Conservation (phyloP, 2,797 vertebrate species). For the Microctenopoma lineatum region DNA sequence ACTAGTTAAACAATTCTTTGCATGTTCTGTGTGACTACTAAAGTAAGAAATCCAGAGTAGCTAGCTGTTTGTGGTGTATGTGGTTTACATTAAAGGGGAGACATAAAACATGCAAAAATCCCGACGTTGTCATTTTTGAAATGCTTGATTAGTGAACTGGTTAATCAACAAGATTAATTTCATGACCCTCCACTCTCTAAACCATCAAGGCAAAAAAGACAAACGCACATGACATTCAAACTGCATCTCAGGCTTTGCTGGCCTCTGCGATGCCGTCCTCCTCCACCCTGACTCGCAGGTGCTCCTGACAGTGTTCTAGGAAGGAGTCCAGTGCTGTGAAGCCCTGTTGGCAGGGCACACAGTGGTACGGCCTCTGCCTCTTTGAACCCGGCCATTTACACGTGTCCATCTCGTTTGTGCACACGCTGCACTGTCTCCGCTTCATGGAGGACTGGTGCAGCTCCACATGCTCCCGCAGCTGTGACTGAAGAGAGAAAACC, state of each 20-base stretch:
- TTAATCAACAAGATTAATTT: constrained; percentile 17
- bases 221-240: constrained; percentile 42
- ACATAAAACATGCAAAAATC: constrained; percentile 26
- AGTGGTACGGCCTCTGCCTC: constrained; percentile 79
- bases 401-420: constrained; percentile 69
- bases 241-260: constrained; percentile 49
- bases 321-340: constrained; percentile 78
- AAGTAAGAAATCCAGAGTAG: neutral
- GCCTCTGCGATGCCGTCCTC: constrained; percentile 63
- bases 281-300: constrained; percentile 74
- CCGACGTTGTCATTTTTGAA: neutral
- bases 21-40: neutral
- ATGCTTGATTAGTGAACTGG: constrained; percentile 25
- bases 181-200: neutral
- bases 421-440: constrained; percentile 78
- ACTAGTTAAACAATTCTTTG: constrained; percentile 1
- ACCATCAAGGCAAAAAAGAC: constrained; percentile 43
- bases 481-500: constrained; percentile 74
- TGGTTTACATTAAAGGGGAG: neutral
- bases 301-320: constrained; percentile 83
- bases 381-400: constrained; percentile 55
- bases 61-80: too few relatives aligned
- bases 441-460: constrained; percentile 68
- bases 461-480: constrained; percentile 75
- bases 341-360: constrained; percentile 79